Evolutionary conservation across 2,113 vertebrate species (phyloP), one percentile per base, ranked within the genome.

Genomic region (Chamaea fasciata): DNA sequence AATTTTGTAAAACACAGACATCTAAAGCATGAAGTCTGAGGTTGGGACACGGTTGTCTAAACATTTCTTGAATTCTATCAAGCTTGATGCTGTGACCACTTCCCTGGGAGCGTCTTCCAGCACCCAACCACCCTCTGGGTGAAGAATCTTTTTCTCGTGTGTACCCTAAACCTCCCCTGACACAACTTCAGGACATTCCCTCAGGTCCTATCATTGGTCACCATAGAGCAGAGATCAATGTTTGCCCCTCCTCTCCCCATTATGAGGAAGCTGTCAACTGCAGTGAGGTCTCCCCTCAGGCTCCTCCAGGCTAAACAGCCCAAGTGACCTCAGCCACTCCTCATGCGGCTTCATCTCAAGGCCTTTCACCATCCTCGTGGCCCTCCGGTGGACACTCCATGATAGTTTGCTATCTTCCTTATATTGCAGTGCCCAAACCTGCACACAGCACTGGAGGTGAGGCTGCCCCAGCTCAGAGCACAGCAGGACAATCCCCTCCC

Each of bases 401-500:
- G 21, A 39, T 2, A 46, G 8, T 33, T 81, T 44, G 9, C 5
- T 14, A 3, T 14, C 33, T 74, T 59, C n/a, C 19, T 67, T 16
- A 44, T 17, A 44, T 4, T 52, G 44, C 3, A 7, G 23, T 4
- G 15, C 37, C 44, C 44, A 59, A 16, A 59, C 0, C 13, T 17
- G 37, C 7, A 0, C 50, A 0, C 68, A 74, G 28, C 10, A 44
- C 21, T 55, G 0, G 0, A 53, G 7, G 16, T 26, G 53, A 75
- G 62, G n/a, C 24, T 0, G 0, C 24, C 7, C 39, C 63, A 53
- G 33, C 0, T 0, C 47, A 62, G 21, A 35, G 35, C 30, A 83
- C 21, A 47, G 9, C 0, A 0, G n/a, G 8, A 69, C 24, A 69
- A 55, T 55, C 55, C 7, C 41, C n/a, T 60, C n/a, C 39, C n/a